Evolutionary conservation across 37 sponge, comb jelly and placozoan species (phyloP), one percentile per base, ranked within the genome.

Genomic region (Oopsacas minuta): DNA sequence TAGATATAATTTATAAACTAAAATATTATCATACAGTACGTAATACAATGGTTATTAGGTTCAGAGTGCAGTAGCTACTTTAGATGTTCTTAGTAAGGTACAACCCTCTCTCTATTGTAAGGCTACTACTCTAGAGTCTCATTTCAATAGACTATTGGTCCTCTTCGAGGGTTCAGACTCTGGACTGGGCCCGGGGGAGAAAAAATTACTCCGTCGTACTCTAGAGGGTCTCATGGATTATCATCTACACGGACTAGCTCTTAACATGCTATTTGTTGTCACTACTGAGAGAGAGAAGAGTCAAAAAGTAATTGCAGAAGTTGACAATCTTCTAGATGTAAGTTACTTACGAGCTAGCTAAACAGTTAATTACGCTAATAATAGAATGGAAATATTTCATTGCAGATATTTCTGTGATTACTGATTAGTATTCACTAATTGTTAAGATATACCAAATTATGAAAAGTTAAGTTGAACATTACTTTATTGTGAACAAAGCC

Each of bases 151-250:
- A 25, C 75, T 61, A 34, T 34, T 61, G 75, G 20, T 34, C 1
- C 75, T 61, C 20, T 61, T 61, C 75, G 75, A 34, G 30, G 75
- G 30, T 5, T 61, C 75, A 3, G 75, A 34, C 17, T 61, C 75
- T 34, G 75, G 75, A 3, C 75, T 61, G 75, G 75, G 75, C 17
- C 3, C 28, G 75, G 30, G 75, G 28, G 75, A 61, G 75, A 61
- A 61, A 34, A 61, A 61, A 34, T 34, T 61, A 34, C 75, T 61
- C 20, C 75, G 75, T 3, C 75, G 75, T 34, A 61, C 75, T 7
- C 75, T 61, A 3, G 75, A 61, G 30, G 75, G 75, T 32, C 75
- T 61, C 75, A 61, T 61, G 75, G 75, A 61, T 34, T 61, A 61
- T n/a, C 75, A 61, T 34, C 75, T 61, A 34, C 75, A 61, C 75